A percentile compares a stretch with the other conserved stretches of the same genome.
phyloP scores from a whole-genome alignment of 2,888 invertebrate species.

The Nomada hirtipes region DNA sequence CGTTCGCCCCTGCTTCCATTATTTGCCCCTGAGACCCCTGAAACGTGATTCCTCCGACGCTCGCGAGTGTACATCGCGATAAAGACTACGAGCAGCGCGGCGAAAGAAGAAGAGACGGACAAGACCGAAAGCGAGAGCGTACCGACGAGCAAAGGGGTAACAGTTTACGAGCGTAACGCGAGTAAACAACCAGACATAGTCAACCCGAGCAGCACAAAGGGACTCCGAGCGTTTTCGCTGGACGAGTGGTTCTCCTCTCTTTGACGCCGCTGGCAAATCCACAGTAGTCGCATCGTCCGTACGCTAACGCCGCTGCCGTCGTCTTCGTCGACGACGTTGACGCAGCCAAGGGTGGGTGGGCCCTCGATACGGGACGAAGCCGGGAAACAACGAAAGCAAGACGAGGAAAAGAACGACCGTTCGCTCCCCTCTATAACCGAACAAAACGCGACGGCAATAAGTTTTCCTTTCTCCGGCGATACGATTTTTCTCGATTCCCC shows the following conservation, averaged over 20 bases:
- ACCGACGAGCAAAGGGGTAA: constrained; percentile 14
- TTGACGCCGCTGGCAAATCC: constrained; percentile 68
- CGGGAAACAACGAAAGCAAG: constrained; percentile 16
- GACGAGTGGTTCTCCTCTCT: constrained; percentile 70
- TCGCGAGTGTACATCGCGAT: neutral
- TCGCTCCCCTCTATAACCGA: constrained; percentile 65
- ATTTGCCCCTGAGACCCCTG: neutral
- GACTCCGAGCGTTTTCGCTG: constrained; percentile 73
- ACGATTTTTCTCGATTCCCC: constrained; percentile 13
- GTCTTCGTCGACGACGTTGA: constrained; percentile 15
- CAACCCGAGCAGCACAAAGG: constrained; percentile 72
- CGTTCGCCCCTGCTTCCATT: neutral
- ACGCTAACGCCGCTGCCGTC: constrained; percentile 41
- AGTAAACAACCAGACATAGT: constrained; percentile 61
- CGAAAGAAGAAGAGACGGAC: constrained; percentile 7
- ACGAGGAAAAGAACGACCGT: constrained; percentile 33
- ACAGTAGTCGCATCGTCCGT: constrained; percentile 46
- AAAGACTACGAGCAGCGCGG: neutral
- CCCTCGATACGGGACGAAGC: neutral
- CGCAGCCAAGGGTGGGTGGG: constrained; percentile 53
- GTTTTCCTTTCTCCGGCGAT: constrained; percentile 54
- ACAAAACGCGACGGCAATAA: constrained; percentile 71
- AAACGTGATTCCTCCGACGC: too few relatives aligned
- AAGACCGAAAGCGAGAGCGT: constrained; percentile 6
- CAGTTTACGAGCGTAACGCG: constrained; percentile 64